phyloP scores from a whole-genome alignment of 2,888 invertebrate genomes.

The Tromatobia lineatoria region DNA sequence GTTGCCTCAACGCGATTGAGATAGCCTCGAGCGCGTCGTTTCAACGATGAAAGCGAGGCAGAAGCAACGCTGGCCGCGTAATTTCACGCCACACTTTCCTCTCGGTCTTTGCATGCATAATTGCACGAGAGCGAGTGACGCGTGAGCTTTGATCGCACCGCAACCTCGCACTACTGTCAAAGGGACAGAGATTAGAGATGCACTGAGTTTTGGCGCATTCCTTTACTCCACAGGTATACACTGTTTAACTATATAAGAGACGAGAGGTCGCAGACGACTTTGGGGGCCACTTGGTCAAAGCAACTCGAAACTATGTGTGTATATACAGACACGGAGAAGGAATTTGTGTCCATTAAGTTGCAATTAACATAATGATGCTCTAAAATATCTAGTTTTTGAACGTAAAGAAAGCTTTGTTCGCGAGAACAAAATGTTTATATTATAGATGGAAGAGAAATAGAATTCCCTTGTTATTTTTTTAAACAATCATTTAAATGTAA shows the following conservation, averaged over 20 bases:
- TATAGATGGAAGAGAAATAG: neutral
- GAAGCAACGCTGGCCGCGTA: conserved; percentile 60
- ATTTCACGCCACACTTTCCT: conserved; percentile 69
- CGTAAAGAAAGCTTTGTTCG: too few relatives aligned
- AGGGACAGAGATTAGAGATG: conserved; percentile 25
- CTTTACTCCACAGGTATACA: neutral
- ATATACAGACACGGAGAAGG: neutral
- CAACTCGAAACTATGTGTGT: conserved; percentile 74
- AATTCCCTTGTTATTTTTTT: neutral
- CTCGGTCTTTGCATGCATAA: conserved; percentile 63
- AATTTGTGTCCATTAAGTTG: too few relatives aligned
- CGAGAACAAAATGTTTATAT: too few relatives aligned
- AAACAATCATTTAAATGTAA: too few relatives aligned
- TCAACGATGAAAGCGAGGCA: conserved; percentile 66
- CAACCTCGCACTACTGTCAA: conserved; percentile 45
- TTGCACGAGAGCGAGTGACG: conserved; percentile 57
- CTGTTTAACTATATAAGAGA: neutral
- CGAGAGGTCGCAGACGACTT: conserved; percentile 6
- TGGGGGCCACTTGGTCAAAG: conserved; percentile 77
- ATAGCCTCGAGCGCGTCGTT: conserved; percentile 67
- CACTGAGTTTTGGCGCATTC: neutral
- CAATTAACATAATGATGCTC: too few relatives aligned
- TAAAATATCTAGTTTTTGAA: too few relatives aligned
- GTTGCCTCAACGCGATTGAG: conserved; percentile 62
- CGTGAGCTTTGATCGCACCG: conserved; percentile 60